phyloP scores from a whole-genome alignment of 2,888 invertebrate species.

The Andrena haemorrhoa region DNA sequence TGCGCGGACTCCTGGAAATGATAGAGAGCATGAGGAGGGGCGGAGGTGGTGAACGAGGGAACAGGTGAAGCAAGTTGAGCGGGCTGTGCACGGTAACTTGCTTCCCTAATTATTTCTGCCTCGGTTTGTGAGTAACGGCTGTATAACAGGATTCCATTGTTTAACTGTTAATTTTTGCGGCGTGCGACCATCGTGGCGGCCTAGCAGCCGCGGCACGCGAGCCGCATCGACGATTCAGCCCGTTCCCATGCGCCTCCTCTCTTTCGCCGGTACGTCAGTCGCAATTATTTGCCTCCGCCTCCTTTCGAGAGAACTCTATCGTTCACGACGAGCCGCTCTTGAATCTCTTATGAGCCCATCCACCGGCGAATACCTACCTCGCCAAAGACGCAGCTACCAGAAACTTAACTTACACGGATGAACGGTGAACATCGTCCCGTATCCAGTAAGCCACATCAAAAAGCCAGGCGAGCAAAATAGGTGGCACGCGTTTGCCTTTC shows the following conservation, averaged over 20 bases:
- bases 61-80: constrained; percentile 43
- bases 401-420: constrained; percentile 64
- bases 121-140: constrained; percentile 77
- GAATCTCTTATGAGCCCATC: constrained; percentile 64
- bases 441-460: constrained; percentile 33
- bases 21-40: constrained; percentile 26
- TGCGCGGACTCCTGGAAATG: constrained; percentile 53
- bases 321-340: constrained; percentile 61
- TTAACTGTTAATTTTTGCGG: constrained; percentile 81
- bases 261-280: constrained; percentile 64
- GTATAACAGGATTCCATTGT: constrained; percentile 79
- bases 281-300: constrained; percentile 70
- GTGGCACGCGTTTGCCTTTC: constrained; percentile 15
- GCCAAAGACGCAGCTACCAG: constrained; percentile 59
- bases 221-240: constrained; percentile 38
- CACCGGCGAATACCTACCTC: constrained; percentile 59
- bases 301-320: constrained; percentile 65
- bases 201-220: constrained; percentile 71
- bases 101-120: constrained; percentile 79
- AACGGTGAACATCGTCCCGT: constrained; percentile 46
- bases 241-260: constrained; percentile 6
- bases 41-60: constrained; percentile 45
- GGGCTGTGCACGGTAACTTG: constrained; percentile 62
- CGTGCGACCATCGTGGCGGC: constrained; percentile 68
- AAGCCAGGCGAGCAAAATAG: constrained; percentile 21